These are phyloP conservation scores for Penaeus monodon DNA, from an alignment of 2,888 invertebrate species.

Conservation along the genomic window DNA sequence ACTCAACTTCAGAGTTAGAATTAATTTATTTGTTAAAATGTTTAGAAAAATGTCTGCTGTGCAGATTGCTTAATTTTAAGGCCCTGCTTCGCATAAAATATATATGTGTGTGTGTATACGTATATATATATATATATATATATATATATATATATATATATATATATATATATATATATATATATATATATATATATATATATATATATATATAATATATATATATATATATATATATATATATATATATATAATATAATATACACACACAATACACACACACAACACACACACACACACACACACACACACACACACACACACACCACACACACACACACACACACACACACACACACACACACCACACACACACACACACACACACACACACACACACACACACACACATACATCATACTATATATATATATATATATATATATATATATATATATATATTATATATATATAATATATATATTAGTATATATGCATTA, in stretches of 20 bases:
- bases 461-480: slow-evolving; percentile 4
- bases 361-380: not conserved
- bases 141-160: not conserved
- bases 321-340: not conserved
- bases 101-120: too few relatives aligned
- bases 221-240: slow-evolving; percentile 24
- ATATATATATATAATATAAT: slow-evolving; percentile 3
- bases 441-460: slow-evolving; percentile 28
- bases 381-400: slow-evolving; percentile 32
- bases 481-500: too few relatives aligned
- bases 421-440: slow-evolving; percentile 33
- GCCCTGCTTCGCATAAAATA: too few relatives aligned
- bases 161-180: not conserved
- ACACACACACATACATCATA: not conserved
- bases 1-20: too few relatives aligned
- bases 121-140: too few relatives aligned
- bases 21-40: too few relatives aligned
- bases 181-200: not conserved
- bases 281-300: not conserved
- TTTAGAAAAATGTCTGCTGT: too few relatives aligned
- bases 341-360: not conserved
- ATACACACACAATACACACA: slow-evolving; percentile 4
- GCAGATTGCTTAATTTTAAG: too few relatives aligned
- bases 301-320: slow-evolving; percentile 32
- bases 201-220: slow-evolving; percentile 14